Evolutionary conservation across 2,797 vertebrate species (phyloP), one percentile per base, ranked within the genome.

Genomic region (Falco peregrinus): DNA sequence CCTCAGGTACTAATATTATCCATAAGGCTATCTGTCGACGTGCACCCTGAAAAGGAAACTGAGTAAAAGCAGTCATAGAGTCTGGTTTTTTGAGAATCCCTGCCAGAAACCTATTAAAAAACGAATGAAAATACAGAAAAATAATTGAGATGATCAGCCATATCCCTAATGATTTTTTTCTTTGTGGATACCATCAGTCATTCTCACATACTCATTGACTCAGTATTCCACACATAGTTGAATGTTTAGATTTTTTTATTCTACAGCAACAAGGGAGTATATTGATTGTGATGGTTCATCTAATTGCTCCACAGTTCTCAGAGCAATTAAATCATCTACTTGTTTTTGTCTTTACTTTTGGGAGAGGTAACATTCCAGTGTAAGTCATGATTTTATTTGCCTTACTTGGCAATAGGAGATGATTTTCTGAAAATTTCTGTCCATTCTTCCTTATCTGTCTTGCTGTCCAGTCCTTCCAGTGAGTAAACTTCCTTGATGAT

Each of bases 221-320:
- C 35, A 39, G 4, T 50, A 59, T 3, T 59, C 54, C 37, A 54
- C 0, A 0, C 24, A 43, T 4, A 54, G n/a, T 24, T 65, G 18
- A 47, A 26, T 33, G 13, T 16, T 56, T 54, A 12, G 16, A 11
- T 4, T 48, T 41, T 69, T 88, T 86, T 37, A 29, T 85, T 80
- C 29, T 65, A 13, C 29, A 74, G 8, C 26, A 65, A 35, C 6
- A 28, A 45, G 11, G 3, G 10, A 47, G 5, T 22, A 16, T 45
- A 20, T 24, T 21, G 31, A 31, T 48, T 80, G 15, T 19, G 22
- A 31, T 31, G 6, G 16, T 28, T 91, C 33, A 41, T 25, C 18
- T 51, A 77, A 67, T 41, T 74, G 18, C 16, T 47, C 14, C 61
- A 25, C 13, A 50, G 4, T 74, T 80, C 31, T 56, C 16, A 67